These are phyloP conservation scores for Tethea ocularis DNA, from an alignment of 2,888 invertebrate species.

Conservation along the genomic window DNA sequence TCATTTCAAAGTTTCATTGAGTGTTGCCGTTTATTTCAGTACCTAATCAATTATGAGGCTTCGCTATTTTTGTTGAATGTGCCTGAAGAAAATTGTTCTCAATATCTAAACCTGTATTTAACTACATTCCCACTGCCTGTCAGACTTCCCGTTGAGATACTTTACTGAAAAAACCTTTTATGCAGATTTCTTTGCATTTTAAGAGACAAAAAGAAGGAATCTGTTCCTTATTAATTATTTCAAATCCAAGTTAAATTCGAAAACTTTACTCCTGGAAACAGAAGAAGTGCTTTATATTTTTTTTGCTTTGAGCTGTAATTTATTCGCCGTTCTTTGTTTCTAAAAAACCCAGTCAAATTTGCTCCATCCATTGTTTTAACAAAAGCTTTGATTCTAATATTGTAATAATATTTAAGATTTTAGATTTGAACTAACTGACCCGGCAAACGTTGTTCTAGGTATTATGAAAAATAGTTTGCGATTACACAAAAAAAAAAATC, in stretches of 20 bases:
- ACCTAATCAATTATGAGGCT: not conserved
- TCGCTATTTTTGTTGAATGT: not conserved
- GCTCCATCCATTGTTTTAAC: not conserved
- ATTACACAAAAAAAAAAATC: no score
- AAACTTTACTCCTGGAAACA: constrained; percentile 16
- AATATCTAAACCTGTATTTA: constrained; percentile 18
- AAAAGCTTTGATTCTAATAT: not conserved
- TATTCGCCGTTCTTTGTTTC: not conserved
- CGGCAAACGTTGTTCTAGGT: no score
- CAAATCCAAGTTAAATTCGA: constrained; percentile 22
- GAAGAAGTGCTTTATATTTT: constrained; percentile 4
- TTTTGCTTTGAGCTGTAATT: not conserved
- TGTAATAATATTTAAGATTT: no score
- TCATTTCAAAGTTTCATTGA: not conserved
- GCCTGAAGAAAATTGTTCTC: not conserved
- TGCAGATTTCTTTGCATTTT: constrained; percentile 45
- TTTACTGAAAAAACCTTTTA: constrained; percentile 53
- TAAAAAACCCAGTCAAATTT: not conserved
- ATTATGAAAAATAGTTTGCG: no score
- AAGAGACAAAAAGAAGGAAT: constrained; percentile 27
- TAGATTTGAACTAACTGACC: no score
- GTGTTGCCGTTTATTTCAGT: not conserved
- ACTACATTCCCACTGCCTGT: constrained; percentile 41
- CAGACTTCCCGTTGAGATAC: constrained; percentile 34
- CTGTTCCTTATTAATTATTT: constrained; percentile 26